Percentiles rank a stretch among this genome's conserved stretches.
phyloP scores from a whole-genome alignment of 2,888 invertebrate genomes.

The Caenorhabditis sinica region DNA sequence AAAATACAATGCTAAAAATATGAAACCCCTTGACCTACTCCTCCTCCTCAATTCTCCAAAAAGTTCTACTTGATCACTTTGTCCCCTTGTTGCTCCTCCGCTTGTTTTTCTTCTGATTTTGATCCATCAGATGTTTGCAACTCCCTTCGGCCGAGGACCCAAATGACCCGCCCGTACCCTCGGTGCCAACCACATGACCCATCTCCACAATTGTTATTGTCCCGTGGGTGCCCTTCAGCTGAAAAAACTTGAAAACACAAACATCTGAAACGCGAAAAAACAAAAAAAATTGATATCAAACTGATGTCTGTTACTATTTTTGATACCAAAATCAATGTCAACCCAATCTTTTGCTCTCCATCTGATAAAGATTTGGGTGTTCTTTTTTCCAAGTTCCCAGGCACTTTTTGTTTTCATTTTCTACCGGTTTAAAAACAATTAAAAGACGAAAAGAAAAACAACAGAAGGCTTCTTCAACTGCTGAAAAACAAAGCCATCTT shows the following conservation, averaged over 20 bases:
- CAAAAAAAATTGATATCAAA: constrained; percentile 12
- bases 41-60: constrained; percentile 5
- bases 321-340: background rate
- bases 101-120: constrained; percentile 29
- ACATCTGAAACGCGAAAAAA: constrained; percentile 25
- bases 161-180: constrained; percentile 47
- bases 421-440: background rate
- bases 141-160: constrained; percentile 13
- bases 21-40: background rate
- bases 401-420: constrained; percentile 20
- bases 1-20: constrained; percentile 3
- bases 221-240: constrained; percentile 29
- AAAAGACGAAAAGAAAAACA: constrained; percentile 10
- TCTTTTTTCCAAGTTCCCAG: constrained; percentile 7
- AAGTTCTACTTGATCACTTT: constrained; percentile 18
- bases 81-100: background rate
- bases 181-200: constrained; percentile 55
- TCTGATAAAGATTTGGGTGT: constrained; percentile 21
- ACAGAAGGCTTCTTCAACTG: constrained; percentile 16
- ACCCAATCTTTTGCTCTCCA: constrained; percentile 1
- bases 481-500: background rate
- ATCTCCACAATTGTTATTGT: constrained; percentile 26
- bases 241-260: constrained; percentile 29
- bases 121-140: constrained; percentile 51
- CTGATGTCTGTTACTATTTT: constrained; percentile 35